A percentile compares a stretch with the other conserved stretches of the same genome.
Conservation (phyloP, 2,797 vertebrate species). For the Phoeniculus purpureus region DNA sequence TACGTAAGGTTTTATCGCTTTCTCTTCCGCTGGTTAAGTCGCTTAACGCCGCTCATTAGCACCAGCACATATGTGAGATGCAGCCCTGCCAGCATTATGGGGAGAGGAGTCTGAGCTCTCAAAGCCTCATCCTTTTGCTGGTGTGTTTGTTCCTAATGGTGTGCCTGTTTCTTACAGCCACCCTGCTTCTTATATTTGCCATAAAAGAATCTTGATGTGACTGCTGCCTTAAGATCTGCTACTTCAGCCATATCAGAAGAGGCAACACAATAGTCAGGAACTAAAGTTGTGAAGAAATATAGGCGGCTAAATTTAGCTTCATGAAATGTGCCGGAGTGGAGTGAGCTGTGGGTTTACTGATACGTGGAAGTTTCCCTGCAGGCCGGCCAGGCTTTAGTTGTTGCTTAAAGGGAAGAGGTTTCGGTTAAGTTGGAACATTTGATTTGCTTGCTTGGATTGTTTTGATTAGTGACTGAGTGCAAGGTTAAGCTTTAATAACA, state of each 20-base stretch:
- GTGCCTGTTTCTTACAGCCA: not conserved
- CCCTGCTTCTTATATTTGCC: not conserved
- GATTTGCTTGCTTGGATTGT: conserved; percentile 29
- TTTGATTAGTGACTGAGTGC: conserved; percentile 52
- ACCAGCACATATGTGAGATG: not conserved
- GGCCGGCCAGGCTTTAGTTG: conserved; percentile 12
- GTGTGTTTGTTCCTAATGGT: not conserved
- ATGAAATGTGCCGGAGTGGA: conserved; percentile 2
- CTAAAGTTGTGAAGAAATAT: conserved; percentile 29
- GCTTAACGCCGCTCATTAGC: not conserved
- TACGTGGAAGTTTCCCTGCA: not conserved
- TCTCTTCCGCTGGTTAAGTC: not conserved
- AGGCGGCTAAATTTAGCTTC: conserved; percentile 39
- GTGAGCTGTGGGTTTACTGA: conserved; percentile 5
- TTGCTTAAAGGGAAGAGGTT: conserved; percentile 35
- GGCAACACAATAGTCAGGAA: conserved; percentile 20
- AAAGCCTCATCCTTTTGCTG: not conserved
- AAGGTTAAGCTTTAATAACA: conserved; percentile 56
- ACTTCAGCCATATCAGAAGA: conserved; percentile 1
- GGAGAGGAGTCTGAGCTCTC: not conserved
- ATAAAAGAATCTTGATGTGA: not conserved
- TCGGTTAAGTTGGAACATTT: conserved; percentile 34
- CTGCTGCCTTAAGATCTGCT: conserved; percentile 11
- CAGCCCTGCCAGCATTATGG: not conserved
- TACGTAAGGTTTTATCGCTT: not conserved